Conservation (phyloP, 1,140 invertebrate genomes). For the Drosophila gunungcola region DNA sequence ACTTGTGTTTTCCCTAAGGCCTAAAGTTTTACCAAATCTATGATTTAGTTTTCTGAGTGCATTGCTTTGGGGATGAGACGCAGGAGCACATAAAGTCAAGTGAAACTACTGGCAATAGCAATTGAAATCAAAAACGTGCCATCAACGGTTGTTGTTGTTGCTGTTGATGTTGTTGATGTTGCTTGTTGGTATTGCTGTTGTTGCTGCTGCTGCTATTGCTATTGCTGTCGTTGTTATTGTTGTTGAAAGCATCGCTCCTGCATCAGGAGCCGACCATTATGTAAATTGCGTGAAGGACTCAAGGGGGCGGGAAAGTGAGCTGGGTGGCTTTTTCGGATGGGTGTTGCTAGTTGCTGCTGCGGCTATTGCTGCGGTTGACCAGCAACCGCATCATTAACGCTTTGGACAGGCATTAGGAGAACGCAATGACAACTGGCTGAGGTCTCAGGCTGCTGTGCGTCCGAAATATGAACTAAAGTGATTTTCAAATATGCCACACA, state of each 20-base stretch:
- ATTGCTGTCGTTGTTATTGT: slow-evolving; percentile 28
- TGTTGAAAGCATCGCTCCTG: slow-evolving; percentile 46
- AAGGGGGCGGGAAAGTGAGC: slow-evolving; percentile 2
- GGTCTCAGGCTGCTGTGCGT: slow-evolving; percentile 67
- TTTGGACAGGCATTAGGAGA: slow-evolving; percentile 60
- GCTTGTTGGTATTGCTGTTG: slow-evolving; percentile 13
- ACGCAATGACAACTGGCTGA: slow-evolving; percentile 74
- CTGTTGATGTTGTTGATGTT: slow-evolving; percentile 10
- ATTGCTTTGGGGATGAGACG: slow-evolving; percentile 26
- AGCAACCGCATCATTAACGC: slow-evolving; percentile 78
- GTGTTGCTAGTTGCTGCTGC: slow-evolving; percentile 11
- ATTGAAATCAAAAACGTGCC: slow-evolving; percentile 80
- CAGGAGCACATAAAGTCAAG: slow-evolving; percentile 59
- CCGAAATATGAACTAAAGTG: slow-evolving; percentile 72
- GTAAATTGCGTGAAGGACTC: slow-evolving; percentile 66
- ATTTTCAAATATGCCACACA: slow-evolving; percentile 75
- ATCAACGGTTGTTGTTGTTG: slow-evolving; percentile 54
- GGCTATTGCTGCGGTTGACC: slow-evolving; percentile 51
- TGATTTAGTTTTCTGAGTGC: slow-evolving; percentile 14
- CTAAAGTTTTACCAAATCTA: not conserved
- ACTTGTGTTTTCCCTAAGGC: too few species aligned
- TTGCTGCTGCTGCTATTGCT: slow-evolving; percentile 20
- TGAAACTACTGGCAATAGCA: slow-evolving; percentile 52
- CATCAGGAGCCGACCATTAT: slow-evolving; percentile 52
- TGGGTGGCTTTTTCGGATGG: slow-evolving; percentile 9